Percentiles rank a stretch among this genome's conserved stretches.
phyloP scores from a whole-genome alignment of 2,888 invertebrate genomes.

The Trachelus tabidus region DNA sequence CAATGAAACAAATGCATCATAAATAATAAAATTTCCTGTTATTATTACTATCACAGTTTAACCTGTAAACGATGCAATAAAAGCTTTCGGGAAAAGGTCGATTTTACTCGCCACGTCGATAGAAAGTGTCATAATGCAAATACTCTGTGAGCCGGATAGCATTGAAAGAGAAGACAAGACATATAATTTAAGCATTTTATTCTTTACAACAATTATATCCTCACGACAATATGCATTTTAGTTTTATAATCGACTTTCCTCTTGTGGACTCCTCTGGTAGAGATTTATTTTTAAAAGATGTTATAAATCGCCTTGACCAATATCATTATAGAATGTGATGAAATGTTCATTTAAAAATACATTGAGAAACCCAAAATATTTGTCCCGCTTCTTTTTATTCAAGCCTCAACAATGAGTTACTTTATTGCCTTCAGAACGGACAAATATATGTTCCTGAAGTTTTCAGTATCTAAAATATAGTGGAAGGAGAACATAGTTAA shows the following conservation, averaged over 20 bases:
- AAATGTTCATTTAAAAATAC: no score
- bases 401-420: constrained; percentile 14
- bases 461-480: constrained; percentile 24
- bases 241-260: no score
- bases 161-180: no score
- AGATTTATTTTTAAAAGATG: no score
- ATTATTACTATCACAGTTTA: neutral
- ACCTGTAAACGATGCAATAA: constrained; percentile 11
- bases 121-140: neutral
- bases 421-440: constrained; percentile 33
- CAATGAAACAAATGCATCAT: no score
- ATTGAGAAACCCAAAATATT: constrained; percentile 23
- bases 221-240: no score
- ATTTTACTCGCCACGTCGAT: constrained; percentile 2
- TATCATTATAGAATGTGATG: no score
- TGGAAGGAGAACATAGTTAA: no score
- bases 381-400: neutral
- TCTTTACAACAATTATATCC: constrained; percentile 5
- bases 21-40: no score
- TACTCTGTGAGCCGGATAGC: no score
- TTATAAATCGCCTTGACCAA: no score
- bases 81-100: constrained; percentile 9
- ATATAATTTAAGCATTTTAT: constrained; percentile 8
- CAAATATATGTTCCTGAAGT: constrained; percentile 32
- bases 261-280: no score